Conservation (phyloP, 1,140 invertebrate species). For the Drosophila novamexicana region DNA sequence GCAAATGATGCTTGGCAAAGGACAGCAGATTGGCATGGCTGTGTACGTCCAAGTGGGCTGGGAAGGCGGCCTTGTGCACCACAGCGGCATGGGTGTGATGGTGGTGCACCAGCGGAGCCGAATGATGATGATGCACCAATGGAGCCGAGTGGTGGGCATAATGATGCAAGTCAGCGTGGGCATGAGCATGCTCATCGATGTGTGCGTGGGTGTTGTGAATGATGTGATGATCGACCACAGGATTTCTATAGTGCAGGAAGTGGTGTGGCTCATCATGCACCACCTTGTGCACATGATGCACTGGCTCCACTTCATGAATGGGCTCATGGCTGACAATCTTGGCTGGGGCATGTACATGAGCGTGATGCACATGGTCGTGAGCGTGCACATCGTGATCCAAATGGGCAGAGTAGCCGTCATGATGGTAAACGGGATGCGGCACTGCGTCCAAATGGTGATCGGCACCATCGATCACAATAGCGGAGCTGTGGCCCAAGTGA, state of each 20-base stretch:
- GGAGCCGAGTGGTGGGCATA: conserved; percentile 60
- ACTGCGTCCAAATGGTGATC: conserved; percentile 59
- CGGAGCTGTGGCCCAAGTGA: conserved; percentile 69
- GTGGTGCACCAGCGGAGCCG: conserved; percentile 61
- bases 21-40: conserved; percentile 70
- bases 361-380: conserved; percentile 53
- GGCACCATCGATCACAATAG: conserved; percentile 57
- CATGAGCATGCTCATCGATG: conserved; percentile 59
- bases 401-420: conserved; percentile 52
- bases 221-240: conserved; percentile 72
- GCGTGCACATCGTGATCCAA: conserved; percentile 51
- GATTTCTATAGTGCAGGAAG: conserved; percentile 70
- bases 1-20: conserved; percentile 78
- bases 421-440: conserved; percentile 66
- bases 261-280: conserved; percentile 75
- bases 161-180: conserved; percentile 44
- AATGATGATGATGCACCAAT: conserved; percentile 61
- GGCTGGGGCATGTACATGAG: conserved; percentile 54
- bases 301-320: conserved; percentile 69
- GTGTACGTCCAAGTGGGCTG: conserved; percentile 66
- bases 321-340: conserved; percentile 70
- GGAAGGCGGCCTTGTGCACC: conserved; percentile 59
- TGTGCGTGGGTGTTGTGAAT: conserved; percentile 59
- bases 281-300: conserved; percentile 74
- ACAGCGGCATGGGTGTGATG: conserved; percentile 67